Evolutionary conservation across 2,888 invertebrate species (phyloP).

Genomic region (Doris montereyensis): DNA sequence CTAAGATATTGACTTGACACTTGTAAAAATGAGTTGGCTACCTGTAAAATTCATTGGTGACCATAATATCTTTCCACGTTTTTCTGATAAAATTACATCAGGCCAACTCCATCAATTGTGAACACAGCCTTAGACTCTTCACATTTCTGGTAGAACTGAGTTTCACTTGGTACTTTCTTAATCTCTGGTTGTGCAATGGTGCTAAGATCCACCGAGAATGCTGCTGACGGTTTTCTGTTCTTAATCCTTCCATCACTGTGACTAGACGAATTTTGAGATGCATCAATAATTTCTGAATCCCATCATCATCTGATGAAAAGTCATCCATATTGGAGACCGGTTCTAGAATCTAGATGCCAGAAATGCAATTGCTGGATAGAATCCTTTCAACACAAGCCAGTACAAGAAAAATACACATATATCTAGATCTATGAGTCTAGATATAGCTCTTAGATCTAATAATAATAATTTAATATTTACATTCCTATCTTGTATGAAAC

Average conservation of each 20-base stretch:
- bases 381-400: too few relatives aligned
- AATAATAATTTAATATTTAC: too few relatives aligned
- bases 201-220: neutral
- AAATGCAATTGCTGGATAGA: too few relatives aligned
- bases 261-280: too few relatives aligned
- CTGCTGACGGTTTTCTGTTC: neutral
- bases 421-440: too few relatives aligned
- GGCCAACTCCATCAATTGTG: slow-evolving; percentile 58
- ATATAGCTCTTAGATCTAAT: too few relatives aligned
- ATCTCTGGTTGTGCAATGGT: neutral
- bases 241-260: neutral
- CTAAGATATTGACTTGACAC: too few relatives aligned
- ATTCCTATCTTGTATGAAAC: too few relatives aligned
- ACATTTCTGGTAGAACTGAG: neutral
- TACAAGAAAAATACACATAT: too few relatives aligned
- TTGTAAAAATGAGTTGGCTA: too few relatives aligned
- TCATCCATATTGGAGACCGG: neutral
- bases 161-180: neutral
- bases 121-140: slow-evolving; percentile 48
- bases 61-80: slow-evolving; percentile 52
- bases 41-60: slow-evolving; percentile 54
- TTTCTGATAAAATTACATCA: slow-evolving; percentile 58
- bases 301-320: slow-evolving; percentile 8
- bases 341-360: too few relatives aligned
- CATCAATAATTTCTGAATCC: too few relatives aligned